Evolutionary conservation across 1,140 invertebrate genomes (phyloP), one percentile per base, ranked within the genome.

Genomic region (Heliconius melpomene): DNA sequence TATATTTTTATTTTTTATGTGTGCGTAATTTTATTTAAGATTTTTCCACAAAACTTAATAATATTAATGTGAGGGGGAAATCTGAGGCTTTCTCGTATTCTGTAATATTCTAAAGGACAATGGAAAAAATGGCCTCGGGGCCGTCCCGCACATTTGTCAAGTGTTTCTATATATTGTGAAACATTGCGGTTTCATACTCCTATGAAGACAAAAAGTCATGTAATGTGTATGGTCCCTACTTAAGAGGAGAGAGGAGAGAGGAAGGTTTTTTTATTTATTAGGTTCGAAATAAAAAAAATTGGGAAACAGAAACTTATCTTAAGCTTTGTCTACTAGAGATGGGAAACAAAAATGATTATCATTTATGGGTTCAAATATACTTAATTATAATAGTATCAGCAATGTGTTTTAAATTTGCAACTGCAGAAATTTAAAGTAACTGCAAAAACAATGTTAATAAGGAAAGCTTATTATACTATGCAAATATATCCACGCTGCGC

Each of bases 51-150:
- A 26, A 66, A 66, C 60, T 16, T 66, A 66, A 66, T 26, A 66
- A 29, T 26, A 66, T 26, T 66, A 66, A 66, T 66, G 23, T 29
- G 60, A 26, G 60, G 23, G 46, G 1, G 38, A 77, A n/a, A 46
- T 50, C 60, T 70, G 38, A 32, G 40, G 54, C 23, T 77, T 29
- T 13, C n/a, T 60, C 32, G 11, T 71, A 29, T 50, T 60, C 60
- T 23, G 75, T 70, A 70, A 71, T 77, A 71, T 77, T 70, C 75
- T 77, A 71, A 70, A 26, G 54, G 75, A 71, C n/a, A 16, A 77
- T 70, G 38, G 60, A 50, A 70, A 76, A 77, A 71, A 77, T 46
- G 40, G 60, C 57, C 40, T n/a, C 38, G 11, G n/a, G 54, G 29
- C 26, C 26, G 74, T 38, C 20, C 23, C 20, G 29, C 50, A 16